phyloP scores from a whole-genome alignment of 2,113 vertebrate genomes.

The Rattus norvegicus region GRCr8 NC_086028.1:62074001-62074500 shows the following conservation, averaged over 20 bases:
- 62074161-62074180: background rate
- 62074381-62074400: background rate
- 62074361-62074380: background rate
- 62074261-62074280: background rate
- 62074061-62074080: background rate
- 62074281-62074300: background rate
- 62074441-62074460: background rate
- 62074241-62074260: too few species aligned
- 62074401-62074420: background rate
- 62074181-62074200: background rate
- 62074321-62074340: background rate
- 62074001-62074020: background rate
- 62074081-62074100: background rate
- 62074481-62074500: too few species aligned
- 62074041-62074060: background rate
- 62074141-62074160: background rate
- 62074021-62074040: background rate
- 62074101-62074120: too few species aligned
- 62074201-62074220: background rate
- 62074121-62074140: background rate
- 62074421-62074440: background rate
- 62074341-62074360: background rate
- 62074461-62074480: background rate
- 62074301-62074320: background rate
- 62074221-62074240: background rate